Base-by-base conservation (phyloP, 2,113 vertebrate genomes). In the Anhinga anhinga region DNA sequence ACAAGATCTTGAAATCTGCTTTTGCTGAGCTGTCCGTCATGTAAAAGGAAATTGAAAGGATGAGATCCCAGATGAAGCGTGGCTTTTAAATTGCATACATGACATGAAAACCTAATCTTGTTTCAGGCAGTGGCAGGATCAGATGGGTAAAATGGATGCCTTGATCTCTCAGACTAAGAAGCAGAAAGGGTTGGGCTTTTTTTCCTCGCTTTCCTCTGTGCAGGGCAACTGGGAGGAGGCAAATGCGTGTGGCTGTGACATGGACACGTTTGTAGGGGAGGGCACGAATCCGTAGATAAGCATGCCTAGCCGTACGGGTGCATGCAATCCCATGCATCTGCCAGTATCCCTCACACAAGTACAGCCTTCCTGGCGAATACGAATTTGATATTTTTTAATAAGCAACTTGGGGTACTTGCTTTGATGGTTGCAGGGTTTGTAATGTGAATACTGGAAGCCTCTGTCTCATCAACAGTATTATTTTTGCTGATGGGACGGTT, bases 281-380 rank as follows among this genome's bases (percentile, higher is more conserved):
- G 11, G 18, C 55, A n/a, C 44, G 21, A 11, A 58, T 4, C 34
- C 5, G 0, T 0, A 1, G 58, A 17, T 19, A 13, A 38, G 45
- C 2, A 2, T n/a, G 34, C 25, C 29, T 25, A 7, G 38, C 15
- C 0, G 0, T 14, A 8, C 1, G 26, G 53, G 26, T n/a, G 12
- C 6, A 1, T 14, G 63, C n/a, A 18, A 1, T 36, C 32, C 40
- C 20, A 2, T 4, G 22, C 15, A 0, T 23, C 15, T 62, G 66
- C 44, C 40, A 3, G 0, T 12, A 5, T 34, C 15, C 2, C 29
- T 63, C 1, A 5, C n/a, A 7, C 8, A 1, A 1, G 7, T 23
- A 4, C 22, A 47, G 9, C 56, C 25, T 59, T 59, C 36, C 59
- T 80, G 49, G 32, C 44, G 45, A 11, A 16, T 19, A 38, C 32